Base-by-base conservation (phyloP, 2,797 vertebrate species). In the Pipistrellus pipistrellus region DNA sequence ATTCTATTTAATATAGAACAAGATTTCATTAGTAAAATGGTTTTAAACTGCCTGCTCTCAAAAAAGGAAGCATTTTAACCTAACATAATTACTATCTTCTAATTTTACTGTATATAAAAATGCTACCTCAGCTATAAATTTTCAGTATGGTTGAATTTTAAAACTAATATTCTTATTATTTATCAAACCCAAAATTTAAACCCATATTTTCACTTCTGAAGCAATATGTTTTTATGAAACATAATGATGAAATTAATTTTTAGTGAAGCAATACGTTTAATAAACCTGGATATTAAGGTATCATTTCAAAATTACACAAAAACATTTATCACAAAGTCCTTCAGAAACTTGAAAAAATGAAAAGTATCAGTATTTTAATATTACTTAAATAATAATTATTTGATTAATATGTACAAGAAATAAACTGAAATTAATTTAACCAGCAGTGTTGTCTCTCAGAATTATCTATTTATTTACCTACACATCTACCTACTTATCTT, bases 71-170 rank as follows among this genome's bases (percentile, higher is more conserved):
- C 17, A 30, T 44, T 96, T 84, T 59, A 72, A 89, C 2, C 1
- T 53, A 86, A 85, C 11, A 91, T 76, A 78, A 90, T 68, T 88
- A 80, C 48, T 84, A 76, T 2, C 5, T 53, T 86, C 8, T 84
- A 10, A 92, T 89, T 93, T 95, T 71, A 85, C 2, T 35, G 27
- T 44, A 76, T 59, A 64, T 44, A 78, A 90, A 93, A 95, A 84
- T 85, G 30, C 11, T 78, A 83, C 80, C 85, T 68, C 23, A 77
- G 35, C 38, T 57, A 76, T 53, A 88, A 38, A 80, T 13, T 88
- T 78, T 88, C 27, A 10, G 44, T 77, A 64, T 21, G n/a, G 10
- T n/a, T 92, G 59, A 64, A 83, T 62, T 85, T 94, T 88, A 86
- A 66, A 25, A 44, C 6, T 35, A 91, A 62, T 82, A 73, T 46